phyloP scores from a whole-genome alignment of 2,888 invertebrate species.

The Ischnus inquisitorius region DNA sequence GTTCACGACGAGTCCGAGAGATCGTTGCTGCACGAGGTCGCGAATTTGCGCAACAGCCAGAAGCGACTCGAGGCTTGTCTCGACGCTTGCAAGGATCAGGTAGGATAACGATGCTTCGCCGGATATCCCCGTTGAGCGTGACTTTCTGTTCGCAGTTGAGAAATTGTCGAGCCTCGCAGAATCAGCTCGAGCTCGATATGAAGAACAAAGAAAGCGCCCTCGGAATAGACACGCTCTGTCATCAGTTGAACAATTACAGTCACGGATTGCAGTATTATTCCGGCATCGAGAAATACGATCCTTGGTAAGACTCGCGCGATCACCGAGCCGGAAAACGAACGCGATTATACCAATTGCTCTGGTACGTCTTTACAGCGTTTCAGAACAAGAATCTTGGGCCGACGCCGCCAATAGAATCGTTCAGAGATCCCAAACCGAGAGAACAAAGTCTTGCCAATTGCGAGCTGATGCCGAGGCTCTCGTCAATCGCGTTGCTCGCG shows the following conservation, averaged over 20 bases:
- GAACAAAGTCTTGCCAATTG: slow-evolving; percentile 92
- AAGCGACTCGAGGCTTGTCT: slow-evolving; percentile 91
- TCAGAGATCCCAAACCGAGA: slow-evolving; percentile 92
- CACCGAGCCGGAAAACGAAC: neutral
- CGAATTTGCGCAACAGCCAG: slow-evolving; percentile 92
- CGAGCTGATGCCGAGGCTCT: slow-evolving; percentile 92
- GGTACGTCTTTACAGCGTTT: slow-evolving; percentile 87
- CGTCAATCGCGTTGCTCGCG: slow-evolving; percentile 92
- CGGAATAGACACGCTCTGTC: slow-evolving; percentile 94
- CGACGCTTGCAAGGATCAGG: slow-evolving; percentile 89
- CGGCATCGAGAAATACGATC: slow-evolving; percentile 95
- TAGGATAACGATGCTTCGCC: slow-evolving; percentile 70
- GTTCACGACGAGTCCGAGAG: slow-evolving; percentile 97
- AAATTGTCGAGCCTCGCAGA: slow-evolving; percentile 92
- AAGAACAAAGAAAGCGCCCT: slow-evolving; percentile 95
- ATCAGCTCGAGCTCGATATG: slow-evolving; percentile 95
- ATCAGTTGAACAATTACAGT: slow-evolving; percentile 93
- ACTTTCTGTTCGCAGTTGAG: slow-evolving; percentile 86
- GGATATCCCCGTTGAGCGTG: slow-evolving; percentile 17
- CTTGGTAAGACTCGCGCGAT: slow-evolving; percentile 86
- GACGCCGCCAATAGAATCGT: slow-evolving; percentile 92
- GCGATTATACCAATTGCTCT: slow-evolving; percentile 15
- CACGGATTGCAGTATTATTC: slow-evolving; percentile 94
- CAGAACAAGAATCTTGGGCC: slow-evolving; percentile 93
- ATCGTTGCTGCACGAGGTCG: slow-evolving; percentile 93